Evolutionary conservation across 2,113 vertebrate genomes (phyloP), one percentile per base, ranked within the genome.

Genomic region (Alexandromys fortis): DNA sequence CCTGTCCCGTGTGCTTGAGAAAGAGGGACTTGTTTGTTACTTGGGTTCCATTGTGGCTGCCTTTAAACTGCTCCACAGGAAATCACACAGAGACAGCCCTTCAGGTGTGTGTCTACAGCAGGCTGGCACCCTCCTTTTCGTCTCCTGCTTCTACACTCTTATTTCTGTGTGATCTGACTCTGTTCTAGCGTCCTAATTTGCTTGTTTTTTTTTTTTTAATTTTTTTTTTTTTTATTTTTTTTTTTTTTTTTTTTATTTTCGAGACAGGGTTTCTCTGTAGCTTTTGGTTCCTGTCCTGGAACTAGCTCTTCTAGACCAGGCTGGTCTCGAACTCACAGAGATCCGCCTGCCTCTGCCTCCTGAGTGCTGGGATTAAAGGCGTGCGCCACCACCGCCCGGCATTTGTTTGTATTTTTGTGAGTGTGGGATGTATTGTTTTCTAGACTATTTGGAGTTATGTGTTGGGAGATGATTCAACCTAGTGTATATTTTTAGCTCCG

Each of bases 121-220:
- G 65, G n/a, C 1, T 24, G 70, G 17, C 30, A 26, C 35, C 68
- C 55, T 93, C 24, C 78, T 42, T 95, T 75, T 79, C 11, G 75
- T 68, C 81, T 91, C 38, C 61, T 9, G 52, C 58, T 65, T 22
- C 35, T 82, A 30, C 30, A 47, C 10, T 65, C 42, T 79, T 86
- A 65, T 61, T 70, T 90, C 33, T 49, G 3, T 79, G 3, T 42
- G 45, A 58, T 78, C 52, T 91, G 61, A 42, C 79, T 77, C 81
- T 72, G 8, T 28, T 94, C 12, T 0, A 9, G 49, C 65, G 55
- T 78, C 7, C 72, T 22, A 72, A 55, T 65, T 85, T 45, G 26
- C 65, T 85, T 85, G 65, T 26, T 11, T 76, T 91, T 91, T 88
- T n/a, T n/a, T n/a, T n/a, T n/a, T n/a, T n/a, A n/a, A n/a, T 88